Evolutionary conservation across 1,140 invertebrate species (phyloP).

Genomic region (Tetragonula clypearis): DNA sequence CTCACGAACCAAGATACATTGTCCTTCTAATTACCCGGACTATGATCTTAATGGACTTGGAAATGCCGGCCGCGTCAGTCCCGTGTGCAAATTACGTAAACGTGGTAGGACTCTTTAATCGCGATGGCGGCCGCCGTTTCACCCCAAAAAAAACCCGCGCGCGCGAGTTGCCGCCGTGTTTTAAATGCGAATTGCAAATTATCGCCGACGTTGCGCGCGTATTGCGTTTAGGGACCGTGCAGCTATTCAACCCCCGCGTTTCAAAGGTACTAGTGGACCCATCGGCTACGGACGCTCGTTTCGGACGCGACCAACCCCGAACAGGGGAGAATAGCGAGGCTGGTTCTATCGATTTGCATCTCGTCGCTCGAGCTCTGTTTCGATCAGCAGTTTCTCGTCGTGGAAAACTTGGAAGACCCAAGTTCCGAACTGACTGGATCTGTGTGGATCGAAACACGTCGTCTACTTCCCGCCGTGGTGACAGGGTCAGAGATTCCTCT

Average conservation of each 20-base stretch:
- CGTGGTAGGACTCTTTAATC: slow-evolving; percentile 39
- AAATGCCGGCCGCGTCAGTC: slow-evolving; percentile 41
- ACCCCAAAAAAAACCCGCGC: neutral
- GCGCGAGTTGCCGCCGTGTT: neutral
- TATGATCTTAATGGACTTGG: slow-evolving; percentile 53
- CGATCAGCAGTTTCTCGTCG: neutral
- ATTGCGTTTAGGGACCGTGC: neutral
- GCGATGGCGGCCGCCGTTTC: neutral
- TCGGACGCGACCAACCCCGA: neutral
- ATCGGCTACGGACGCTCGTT: neutral
- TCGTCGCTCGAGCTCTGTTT: neutral
- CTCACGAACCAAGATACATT: slow-evolving; percentile 49
- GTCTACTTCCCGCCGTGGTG: neutral
- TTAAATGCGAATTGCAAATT: slow-evolving; percentile 13
- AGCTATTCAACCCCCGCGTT: neutral
- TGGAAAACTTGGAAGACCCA: neutral
- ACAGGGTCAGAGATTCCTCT: too few species aligned
- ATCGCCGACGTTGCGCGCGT: too few species aligned
- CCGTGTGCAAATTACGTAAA: slow-evolving; percentile 39
- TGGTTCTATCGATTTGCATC: slow-evolving; percentile 13
- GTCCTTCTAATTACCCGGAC: slow-evolving; percentile 47
- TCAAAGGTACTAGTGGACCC: neutral
- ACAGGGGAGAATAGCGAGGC: too few species aligned
- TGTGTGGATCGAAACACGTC: accelerated
- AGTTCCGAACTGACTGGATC: neutral